A percentile compares a stretch with the other conserved stretches of the same genome.
Evolutionary conservation across 2,797 vertebrate species (phyloP).

Genomic region (Trachops cirrhosus): DNA sequence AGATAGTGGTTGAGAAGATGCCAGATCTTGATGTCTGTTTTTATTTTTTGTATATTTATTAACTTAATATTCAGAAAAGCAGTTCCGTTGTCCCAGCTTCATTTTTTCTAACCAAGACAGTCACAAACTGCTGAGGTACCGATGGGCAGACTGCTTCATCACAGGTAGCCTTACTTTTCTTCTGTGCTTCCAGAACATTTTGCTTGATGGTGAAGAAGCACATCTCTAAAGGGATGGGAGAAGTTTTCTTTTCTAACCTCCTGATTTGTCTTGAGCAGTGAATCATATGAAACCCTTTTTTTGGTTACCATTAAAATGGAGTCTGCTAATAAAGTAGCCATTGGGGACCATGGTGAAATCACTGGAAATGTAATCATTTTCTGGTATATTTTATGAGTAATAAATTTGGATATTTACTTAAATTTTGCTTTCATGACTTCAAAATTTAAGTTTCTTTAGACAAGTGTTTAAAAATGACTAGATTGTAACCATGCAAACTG

Average conservation of each 20-base stretch:
- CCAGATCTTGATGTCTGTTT: background rate
- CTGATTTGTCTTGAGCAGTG: background rate
- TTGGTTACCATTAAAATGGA: background rate
- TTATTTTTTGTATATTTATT: slow-evolving; percentile 29
- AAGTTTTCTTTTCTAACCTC: background rate
- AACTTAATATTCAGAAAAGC: background rate
- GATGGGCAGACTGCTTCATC: fast-evolving
- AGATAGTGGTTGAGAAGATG: background rate
- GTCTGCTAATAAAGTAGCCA: background rate
- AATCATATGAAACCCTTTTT: background rate
- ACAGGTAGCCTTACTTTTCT: background rate
- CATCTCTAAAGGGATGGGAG: background rate
- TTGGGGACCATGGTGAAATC: background rate
- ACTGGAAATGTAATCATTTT: background rate
- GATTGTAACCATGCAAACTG: background rate
- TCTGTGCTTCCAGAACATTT: background rate
- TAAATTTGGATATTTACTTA: background rate
- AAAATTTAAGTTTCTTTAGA: background rate
- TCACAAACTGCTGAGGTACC: background rate
- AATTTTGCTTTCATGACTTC: slow-evolving; percentile 8
- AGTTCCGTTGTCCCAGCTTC: background rate
- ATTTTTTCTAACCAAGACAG: background rate
- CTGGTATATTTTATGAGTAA: background rate
- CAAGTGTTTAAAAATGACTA: background rate
- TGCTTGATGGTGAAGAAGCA: background rate